Evolutionary conservation across 2,888 invertebrate genomes (phyloP).

Genomic region (Drosophila kambysellisi): DNA sequence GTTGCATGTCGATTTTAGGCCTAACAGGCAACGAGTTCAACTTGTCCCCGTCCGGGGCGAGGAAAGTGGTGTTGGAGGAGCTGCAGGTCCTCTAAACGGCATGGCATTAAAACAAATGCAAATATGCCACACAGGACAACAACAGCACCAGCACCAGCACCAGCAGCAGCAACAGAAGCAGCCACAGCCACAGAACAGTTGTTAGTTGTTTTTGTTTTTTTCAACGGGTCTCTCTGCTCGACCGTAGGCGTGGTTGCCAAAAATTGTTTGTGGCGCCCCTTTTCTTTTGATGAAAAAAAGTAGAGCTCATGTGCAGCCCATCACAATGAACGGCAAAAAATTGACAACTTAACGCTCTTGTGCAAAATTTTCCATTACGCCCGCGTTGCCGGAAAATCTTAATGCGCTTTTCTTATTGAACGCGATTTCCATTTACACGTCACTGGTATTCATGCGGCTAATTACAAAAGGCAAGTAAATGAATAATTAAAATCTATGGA

Average conservation of each 20-base stretch:
- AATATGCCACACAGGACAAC: constrained; percentile 64
- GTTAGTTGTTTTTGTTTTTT: constrained; percentile 15
- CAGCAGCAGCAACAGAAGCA: neutral
- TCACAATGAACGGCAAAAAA: constrained; percentile 22
- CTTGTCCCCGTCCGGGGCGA: constrained; percentile 37
- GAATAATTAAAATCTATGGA: constrained; percentile 44
- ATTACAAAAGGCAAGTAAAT: constrained; percentile 33
- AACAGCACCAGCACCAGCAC: constrained; percentile 39
- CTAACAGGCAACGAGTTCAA: constrained; percentile 69
- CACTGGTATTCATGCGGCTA: constrained; percentile 40
- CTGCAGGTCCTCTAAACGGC: no score
- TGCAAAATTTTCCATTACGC: constrained; percentile 48
- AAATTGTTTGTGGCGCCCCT: constrained; percentile 25
- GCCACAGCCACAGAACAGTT: constrained; percentile 13
- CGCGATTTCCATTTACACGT: constrained; percentile 35
- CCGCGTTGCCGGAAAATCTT: constrained; percentile 30
- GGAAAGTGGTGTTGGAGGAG: neutral
- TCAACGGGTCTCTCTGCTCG: neutral
- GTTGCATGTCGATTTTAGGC: constrained; percentile 78
- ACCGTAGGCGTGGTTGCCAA: constrained; percentile 44
- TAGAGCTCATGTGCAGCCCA: no score
- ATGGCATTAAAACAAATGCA: constrained; percentile 66
- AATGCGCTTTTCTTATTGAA: constrained; percentile 53
- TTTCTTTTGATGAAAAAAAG: neutral
- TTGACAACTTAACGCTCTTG: constrained; percentile 36